Percentiles rank a stretch among this genome's conserved stretches.
Evolutionary conservation across 2,797 vertebrate species (phyloP).

Genomic region (Amphiprion clarkii): DNA sequence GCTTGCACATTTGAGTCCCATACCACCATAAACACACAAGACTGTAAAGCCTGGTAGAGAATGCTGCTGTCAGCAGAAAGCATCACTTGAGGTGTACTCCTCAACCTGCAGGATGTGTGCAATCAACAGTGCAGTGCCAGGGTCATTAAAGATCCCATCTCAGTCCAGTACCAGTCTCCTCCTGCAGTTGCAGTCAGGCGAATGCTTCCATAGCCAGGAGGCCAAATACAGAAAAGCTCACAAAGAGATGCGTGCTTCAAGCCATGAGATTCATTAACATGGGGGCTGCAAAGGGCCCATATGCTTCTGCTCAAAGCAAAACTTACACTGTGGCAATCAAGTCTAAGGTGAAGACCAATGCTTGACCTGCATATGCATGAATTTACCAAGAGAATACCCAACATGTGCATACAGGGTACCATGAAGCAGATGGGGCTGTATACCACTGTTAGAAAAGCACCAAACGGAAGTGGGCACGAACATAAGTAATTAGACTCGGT

Average conservation of each 20-base stretch:
- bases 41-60: not conserved
- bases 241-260: constrained; percentile 26
- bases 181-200: constrained; percentile 41
- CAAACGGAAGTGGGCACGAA: constrained; percentile 1
- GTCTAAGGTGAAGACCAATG: constrained; percentile 13
- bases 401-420: constrained; percentile 16
- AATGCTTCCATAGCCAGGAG: constrained; percentile 45
- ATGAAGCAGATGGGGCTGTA: constrained; percentile 12
- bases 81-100: constrained; percentile 29
- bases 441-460: not conserved
- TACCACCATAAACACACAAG: not conserved
- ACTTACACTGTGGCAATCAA: constrained; percentile 33
- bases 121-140: constrained; percentile 15
- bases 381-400: constrained; percentile 24
- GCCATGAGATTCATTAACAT: constrained; percentile 19
- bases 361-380: constrained; percentile 20
- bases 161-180: constrained; percentile 26
- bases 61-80: constrained; percentile 53
- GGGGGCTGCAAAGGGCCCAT: constrained; percentile 16
- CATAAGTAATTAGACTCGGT: not conserved
- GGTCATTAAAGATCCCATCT: constrained; percentile 59
- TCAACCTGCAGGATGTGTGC: constrained; percentile 46
- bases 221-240: constrained; percentile 21
- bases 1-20: not conserved
- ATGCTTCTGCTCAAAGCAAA: constrained; percentile 32